Conservation (phyloP, 2,113 vertebrate genomes). For the Ciconia boyciana region DNA sequence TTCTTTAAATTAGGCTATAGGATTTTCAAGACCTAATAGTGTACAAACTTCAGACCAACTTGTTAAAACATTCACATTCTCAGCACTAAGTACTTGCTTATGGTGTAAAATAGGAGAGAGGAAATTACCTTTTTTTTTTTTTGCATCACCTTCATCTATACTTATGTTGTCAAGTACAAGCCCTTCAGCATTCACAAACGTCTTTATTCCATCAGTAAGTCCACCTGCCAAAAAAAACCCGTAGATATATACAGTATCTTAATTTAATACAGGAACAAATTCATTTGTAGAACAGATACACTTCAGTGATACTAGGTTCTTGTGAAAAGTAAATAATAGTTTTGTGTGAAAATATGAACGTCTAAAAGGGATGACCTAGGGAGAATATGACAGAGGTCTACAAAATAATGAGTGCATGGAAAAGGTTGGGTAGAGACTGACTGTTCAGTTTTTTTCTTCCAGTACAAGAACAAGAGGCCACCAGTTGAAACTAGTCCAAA, state of each 20-base stretch:
- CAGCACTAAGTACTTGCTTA: not conserved
- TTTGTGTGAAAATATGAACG: not conserved
- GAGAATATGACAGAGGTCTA: not conserved
- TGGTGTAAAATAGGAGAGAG: not conserved
- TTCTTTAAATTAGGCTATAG: not conserved
- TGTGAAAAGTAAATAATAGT: not conserved
- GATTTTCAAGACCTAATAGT: not conserved
- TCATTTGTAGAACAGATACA: not conserved
- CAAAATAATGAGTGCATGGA: not conserved
- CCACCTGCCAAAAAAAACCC: not conserved
- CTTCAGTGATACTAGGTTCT: not conserved
- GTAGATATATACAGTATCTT: not conserved
- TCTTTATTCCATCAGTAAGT: slow-evolving; percentile 39
- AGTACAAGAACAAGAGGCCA: not conserved
- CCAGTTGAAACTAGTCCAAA: not conserved
- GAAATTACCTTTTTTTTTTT: slow-evolving; percentile 29
- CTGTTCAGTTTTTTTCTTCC: not conserved
- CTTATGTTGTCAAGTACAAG: slow-evolving; percentile 33
- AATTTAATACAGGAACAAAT: not conserved
- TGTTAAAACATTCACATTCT: not conserved
- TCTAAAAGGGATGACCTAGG: not conserved
- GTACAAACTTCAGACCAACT: not conserved
- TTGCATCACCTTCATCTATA: slow-evolving; percentile 40
- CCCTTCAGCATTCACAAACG: slow-evolving; percentile 42
- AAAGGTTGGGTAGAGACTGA: not conserved